phyloP scores from a whole-genome alignment of 1,140 invertebrate species.

The Pseudomyrmex concolor region DNA sequence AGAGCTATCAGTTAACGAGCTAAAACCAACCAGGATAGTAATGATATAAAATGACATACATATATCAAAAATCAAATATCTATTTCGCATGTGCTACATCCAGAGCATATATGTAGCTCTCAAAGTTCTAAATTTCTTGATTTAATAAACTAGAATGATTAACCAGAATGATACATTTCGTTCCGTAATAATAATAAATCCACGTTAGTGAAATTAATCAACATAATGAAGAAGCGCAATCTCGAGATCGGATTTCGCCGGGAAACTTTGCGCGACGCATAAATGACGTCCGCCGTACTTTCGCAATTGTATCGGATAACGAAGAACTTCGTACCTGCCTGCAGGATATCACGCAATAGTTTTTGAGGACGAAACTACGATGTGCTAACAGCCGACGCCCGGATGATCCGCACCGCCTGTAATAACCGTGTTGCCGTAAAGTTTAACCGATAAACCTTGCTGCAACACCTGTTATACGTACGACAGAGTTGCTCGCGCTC shows the following conservation, averaged over 20 bases:
- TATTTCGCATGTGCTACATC: no score
- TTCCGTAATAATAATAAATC: neutral
- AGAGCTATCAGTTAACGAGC: no score
- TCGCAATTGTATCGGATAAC: slow-evolving; percentile 34
- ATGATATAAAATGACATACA: no score
- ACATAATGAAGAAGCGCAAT: no score
- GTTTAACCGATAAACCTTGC: slow-evolving; percentile 66
- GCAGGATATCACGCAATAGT: neutral
- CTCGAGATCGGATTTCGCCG: neutral
- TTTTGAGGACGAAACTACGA: slow-evolving; percentile 45
- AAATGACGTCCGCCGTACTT: neutral
- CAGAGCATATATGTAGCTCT: no score
- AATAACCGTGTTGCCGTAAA: slow-evolving; percentile 68
- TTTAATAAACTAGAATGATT: neutral
- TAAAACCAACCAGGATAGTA: no score
- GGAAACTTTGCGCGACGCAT: neutral
- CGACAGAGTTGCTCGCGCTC: slow-evolving; percentile 64
- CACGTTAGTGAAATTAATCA: neutral
- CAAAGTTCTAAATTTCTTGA: neutral
- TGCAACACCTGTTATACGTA: slow-evolving; percentile 70
- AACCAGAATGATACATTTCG: neutral
- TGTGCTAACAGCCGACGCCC: slow-evolving; percentile 48
- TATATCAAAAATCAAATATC: no score
- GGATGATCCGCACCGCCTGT: slow-evolving; percentile 47
- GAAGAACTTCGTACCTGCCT: neutral